A percentile compares a stretch with the other conserved stretches of the same genome.
Conservation (phyloP, 2,797 vertebrate genomes). For the Arrhamphus sclerolepis region DNA sequence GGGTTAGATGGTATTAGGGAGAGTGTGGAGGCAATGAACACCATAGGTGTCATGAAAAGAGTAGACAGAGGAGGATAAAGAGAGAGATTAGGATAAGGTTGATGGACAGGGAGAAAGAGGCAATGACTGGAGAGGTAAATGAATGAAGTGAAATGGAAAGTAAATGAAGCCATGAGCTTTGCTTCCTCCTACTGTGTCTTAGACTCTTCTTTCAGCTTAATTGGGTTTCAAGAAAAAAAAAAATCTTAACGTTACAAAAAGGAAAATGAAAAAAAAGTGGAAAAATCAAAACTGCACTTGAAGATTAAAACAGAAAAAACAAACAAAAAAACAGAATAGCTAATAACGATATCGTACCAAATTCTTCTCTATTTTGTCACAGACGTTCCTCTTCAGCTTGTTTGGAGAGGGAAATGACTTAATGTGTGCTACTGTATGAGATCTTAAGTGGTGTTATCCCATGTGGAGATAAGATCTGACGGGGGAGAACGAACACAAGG, state of each 20-base stretch:
- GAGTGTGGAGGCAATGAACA: slow-evolving; percentile 53
- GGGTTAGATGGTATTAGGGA: slow-evolving; percentile 41
- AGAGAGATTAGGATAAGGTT: slow-evolving; percentile 75
- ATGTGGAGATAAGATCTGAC: slow-evolving; percentile 76
- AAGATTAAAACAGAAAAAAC: slow-evolving; percentile 46
- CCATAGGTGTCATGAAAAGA: slow-evolving; percentile 63
- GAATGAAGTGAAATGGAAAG: slow-evolving; percentile 66
- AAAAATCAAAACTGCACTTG: slow-evolving; percentile 40
- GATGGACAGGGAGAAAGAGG: slow-evolving; percentile 76
- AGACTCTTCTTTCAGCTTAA: slow-evolving; percentile 46
- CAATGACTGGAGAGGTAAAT: slow-evolving; percentile 75
- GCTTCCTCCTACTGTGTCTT: slow-evolving; percentile 40
- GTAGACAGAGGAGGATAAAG: slow-evolving; percentile 65
- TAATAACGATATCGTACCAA: slow-evolving; percentile 47
- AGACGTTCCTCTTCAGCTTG: slow-evolving; percentile 53
- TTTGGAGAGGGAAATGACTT: slow-evolving; percentile 81
- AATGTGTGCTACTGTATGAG: slow-evolving; percentile 80
- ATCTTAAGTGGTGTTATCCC: slow-evolving; percentile 81
- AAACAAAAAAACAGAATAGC: slow-evolving; percentile 28
- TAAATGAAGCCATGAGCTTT: slow-evolving; percentile 65
- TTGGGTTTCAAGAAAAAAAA: slow-evolving; percentile 55
- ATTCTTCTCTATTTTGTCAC: slow-evolving; percentile 41
- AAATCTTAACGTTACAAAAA: slow-evolving; percentile 40
- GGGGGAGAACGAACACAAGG: slow-evolving; percentile 54
- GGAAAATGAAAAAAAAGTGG: not conserved